phyloP scores from a whole-genome alignment of 2,797 vertebrate genomes.

The Catharus ustulatus region DNA sequence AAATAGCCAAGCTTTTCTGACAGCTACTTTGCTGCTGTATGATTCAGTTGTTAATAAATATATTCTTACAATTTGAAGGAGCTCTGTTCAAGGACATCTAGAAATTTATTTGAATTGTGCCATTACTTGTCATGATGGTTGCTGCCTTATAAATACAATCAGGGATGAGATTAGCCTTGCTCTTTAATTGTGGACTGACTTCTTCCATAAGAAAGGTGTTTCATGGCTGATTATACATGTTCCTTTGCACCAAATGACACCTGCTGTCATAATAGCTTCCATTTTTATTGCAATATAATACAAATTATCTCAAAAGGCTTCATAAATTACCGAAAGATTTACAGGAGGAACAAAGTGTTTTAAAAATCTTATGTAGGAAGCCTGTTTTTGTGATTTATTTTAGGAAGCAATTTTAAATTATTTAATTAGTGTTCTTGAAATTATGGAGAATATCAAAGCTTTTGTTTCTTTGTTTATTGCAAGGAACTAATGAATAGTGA shows the following conservation, averaged over 20 bases:
- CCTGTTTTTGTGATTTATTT: constrained; percentile 16
- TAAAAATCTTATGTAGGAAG: constrained; percentile 1
- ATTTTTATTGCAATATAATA: constrained; percentile 45
- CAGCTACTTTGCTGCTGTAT: neutral
- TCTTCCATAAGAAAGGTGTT: neutral
- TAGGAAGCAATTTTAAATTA: neutral
- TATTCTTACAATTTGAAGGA: neutral
- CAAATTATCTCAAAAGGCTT: constrained; percentile 31
- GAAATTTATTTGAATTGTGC: neutral
- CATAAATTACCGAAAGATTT: constrained; percentile 38
- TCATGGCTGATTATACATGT: constrained; percentile 14
- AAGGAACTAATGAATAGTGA: neutral
- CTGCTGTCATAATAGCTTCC: constrained; percentile 51
- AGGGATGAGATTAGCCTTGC: neutral
- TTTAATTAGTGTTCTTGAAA: neutral
- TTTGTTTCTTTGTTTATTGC: neutral
- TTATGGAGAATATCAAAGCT: neutral
- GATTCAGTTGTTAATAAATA: neutral
- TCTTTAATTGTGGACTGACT: neutral
- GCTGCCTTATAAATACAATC: neutral
- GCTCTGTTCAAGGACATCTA: neutral
- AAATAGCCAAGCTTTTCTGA: neutral
- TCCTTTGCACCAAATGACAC: constrained; percentile 29
- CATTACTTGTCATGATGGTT: neutral
- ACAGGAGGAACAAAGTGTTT: constrained; percentile 30